A percentile compares a stretch with the other conserved stretches of the same genome.
These are phyloP conservation scores for Acanthosepion lycidas DNA, from an alignment of 2,888 invertebrate genomes.

Conservation along the genomic window DNA sequence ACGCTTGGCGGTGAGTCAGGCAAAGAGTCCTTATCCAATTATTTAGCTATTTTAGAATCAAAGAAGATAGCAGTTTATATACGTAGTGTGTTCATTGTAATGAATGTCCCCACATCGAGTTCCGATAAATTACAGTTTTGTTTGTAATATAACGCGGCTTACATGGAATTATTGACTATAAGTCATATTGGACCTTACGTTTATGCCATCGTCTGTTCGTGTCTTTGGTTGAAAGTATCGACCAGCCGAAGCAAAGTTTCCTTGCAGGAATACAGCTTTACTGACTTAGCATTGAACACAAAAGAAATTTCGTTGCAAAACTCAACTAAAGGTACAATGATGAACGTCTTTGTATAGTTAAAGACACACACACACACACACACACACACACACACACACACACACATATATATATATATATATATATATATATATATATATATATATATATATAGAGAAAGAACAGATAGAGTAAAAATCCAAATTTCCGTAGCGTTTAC, in stretches of 20 bases:
- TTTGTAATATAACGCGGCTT: not conserved
- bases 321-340: no score
- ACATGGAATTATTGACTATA: constrained; percentile 21
- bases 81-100: not conserved
- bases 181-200: not conserved
- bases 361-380: no score
- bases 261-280: not conserved
- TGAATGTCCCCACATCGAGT: not conserved
- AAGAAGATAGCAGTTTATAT: not conserved
- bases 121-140: constrained; percentile 33
- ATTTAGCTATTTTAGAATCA: not conserved
- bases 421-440: no score
- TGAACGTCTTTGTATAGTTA: no score
- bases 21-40: not conserved
- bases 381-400: no score
- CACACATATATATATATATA: no score
- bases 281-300: not conserved
- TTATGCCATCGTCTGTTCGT: constrained; percentile 7
- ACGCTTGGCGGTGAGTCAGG: no score
- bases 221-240: not conserved
- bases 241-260: not conserved
- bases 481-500: no score
- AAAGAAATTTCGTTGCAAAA: not conserved
- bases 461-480: no score
- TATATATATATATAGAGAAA: no score